Evolutionary conservation across 2,888 invertebrate species (phyloP).

Genomic region (Orchesellides sinensis): DNA sequence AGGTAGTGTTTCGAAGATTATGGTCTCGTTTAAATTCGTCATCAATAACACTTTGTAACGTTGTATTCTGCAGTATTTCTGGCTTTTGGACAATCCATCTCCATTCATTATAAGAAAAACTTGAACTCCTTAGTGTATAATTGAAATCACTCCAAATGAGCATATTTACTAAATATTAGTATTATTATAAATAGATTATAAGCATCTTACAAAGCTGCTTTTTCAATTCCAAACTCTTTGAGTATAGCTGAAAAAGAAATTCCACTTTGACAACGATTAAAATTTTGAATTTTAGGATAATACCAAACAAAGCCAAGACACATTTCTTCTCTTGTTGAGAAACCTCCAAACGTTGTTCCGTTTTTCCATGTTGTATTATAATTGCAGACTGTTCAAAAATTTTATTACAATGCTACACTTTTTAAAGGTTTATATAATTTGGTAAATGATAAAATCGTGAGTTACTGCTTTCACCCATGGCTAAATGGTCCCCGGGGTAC

Average conservation of each 20-base stretch:
- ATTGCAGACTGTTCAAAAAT: background rate
- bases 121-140: too few species aligned
- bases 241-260: background rate
- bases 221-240: constrained; percentile 4
- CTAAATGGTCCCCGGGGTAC: constrained; percentile 33
- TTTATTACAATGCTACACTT: too few species aligned
- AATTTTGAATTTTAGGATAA: constrained; percentile 11
- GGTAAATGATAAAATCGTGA: background rate
- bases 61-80: background rate
- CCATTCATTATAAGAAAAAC: background rate
- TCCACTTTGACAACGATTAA: constrained; percentile 1
- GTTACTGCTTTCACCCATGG: constrained; percentile 3
- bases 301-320: constrained; percentile 26
- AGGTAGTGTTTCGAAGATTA: too few species aligned
- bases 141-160: background rate
- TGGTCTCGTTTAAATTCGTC: background rate
- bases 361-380: constrained; percentile 19
- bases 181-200: background rate
- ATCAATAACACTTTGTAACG: background rate
- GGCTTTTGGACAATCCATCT: background rate
- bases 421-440: too few species aligned
- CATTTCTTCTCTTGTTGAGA: constrained; percentile 37
- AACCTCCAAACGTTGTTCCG: constrained; percentile 21
- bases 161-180: background rate
- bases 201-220: background rate